Percentiles rank a stretch among this genome's conserved stretches.
These are phyloP conservation scores for Manis pentadactyla DNA, from an alignment of 2,797 vertebrate species.

Conservation along the genomic window DNA sequence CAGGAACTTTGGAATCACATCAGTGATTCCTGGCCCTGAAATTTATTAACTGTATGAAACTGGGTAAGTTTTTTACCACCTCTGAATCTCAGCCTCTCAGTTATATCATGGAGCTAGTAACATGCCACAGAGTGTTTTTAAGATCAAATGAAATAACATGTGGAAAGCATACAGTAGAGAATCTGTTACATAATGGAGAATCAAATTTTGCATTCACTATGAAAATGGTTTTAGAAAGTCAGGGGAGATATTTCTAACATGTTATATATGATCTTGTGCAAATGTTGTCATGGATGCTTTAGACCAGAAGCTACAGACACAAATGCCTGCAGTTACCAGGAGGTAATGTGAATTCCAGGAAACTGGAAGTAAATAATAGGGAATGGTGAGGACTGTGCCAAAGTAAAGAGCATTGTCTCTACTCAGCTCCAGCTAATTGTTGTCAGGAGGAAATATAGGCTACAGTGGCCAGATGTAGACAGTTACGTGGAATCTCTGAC, in stretches of 20 bases:
- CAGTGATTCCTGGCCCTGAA: not conserved
- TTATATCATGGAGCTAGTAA: not conserved
- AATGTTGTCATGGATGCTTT: not conserved
- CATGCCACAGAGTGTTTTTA: not conserved
- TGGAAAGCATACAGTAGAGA: not conserved
- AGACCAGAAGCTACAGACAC: not conserved
- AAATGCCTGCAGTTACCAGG: not conserved
- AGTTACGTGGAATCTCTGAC: not conserved
- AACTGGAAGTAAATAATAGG: not conserved
- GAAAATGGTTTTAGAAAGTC: not conserved
- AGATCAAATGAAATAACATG: not conserved
- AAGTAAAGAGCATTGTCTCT: not conserved
- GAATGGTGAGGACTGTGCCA: not conserved
- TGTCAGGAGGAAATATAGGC: not conserved
- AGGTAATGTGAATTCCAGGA: not conserved
- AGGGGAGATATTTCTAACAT: not conserved
- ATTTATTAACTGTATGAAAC: not conserved
- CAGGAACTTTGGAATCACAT: not conserved
- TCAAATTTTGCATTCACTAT: not conserved
- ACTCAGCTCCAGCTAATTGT: not conserved
- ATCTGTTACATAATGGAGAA: not conserved
- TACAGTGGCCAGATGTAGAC: not conserved
- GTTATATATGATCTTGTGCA: not conserved
- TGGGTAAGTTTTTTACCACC: not conserved
- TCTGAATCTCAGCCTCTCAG: not conserved